phyloP scores from a whole-genome alignment of 2,113 vertebrate species.

The Eonycteris spelaea region DNA sequence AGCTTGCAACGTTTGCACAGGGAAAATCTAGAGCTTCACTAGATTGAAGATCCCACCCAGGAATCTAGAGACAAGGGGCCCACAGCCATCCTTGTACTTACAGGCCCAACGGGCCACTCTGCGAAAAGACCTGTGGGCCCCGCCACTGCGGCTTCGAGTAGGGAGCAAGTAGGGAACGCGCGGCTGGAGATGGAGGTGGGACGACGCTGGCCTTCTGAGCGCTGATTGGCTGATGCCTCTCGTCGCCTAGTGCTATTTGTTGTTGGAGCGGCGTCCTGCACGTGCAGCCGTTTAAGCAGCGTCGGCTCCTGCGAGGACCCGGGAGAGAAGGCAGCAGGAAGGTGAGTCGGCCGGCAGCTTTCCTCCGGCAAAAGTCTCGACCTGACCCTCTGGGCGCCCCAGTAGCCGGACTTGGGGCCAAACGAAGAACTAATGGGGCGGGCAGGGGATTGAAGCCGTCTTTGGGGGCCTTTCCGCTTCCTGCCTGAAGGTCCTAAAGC shows the following conservation, averaged over 20 bases:
- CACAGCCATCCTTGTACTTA: fast-evolving
- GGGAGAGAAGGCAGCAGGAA: background rate
- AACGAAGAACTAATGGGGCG: background rate
- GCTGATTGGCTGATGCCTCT: slow-evolving; percentile 52
- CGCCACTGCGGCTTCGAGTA: fast-evolving
- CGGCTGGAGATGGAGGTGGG: background rate
- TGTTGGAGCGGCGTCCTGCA: slow-evolving; percentile 41
- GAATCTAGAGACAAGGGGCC: background rate
- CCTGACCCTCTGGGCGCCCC: fast-evolving
- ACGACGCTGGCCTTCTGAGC: background rate
- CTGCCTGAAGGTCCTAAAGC: background rate
- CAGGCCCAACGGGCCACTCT: background rate
- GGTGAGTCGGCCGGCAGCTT: background rate
- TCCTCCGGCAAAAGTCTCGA: fast-evolving
- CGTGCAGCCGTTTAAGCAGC: slow-evolving; percentile 72
- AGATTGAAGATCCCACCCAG: background rate
- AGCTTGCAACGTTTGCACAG: background rate
- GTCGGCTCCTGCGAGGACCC: background rate
- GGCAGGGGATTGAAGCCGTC: background rate
- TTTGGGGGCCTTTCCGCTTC: background rate
- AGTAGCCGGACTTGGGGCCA: background rate
- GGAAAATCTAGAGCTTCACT: background rate
- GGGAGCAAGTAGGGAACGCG: fast-evolving
- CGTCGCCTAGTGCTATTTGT: slow-evolving; percentile 35
- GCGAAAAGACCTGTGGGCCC: fast-evolving